These are phyloP conservation scores for Etheostoma perlongum DNA, from an alignment of 2,797 vertebrate species.

Conservation along the genomic window DNA sequence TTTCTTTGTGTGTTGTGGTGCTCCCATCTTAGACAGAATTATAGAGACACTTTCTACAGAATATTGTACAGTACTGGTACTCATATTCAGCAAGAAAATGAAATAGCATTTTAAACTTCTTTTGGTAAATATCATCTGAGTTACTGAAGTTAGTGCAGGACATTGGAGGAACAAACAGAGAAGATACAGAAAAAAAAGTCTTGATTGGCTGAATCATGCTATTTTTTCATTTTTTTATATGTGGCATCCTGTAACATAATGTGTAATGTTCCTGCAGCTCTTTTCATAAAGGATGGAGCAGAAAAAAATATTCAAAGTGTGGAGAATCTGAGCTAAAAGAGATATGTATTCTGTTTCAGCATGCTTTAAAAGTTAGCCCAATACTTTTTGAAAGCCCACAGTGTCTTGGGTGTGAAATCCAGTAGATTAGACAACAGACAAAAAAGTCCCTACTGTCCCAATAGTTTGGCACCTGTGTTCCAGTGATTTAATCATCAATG, in stretches of 20 bases:
- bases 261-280: neutral
- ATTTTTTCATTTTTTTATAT: neutral
- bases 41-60: neutral
- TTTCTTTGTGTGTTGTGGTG: neutral
- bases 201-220: neutral
- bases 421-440: neutral
- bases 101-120: neutral
- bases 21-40: neutral
- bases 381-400: neutral
- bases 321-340: neutral
- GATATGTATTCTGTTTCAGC: neutral
- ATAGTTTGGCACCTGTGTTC: conserved; percentile 20
- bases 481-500: conserved; percentile 44
- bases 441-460: neutral
- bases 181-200: neutral
- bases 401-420: conserved; percentile 4
- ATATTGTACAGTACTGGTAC: neutral
- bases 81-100: neutral
- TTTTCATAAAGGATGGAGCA: neutral
- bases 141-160: neutral
- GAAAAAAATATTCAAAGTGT: neutral
- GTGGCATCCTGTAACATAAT: neutral
- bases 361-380: neutral
- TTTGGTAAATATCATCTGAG: neutral
- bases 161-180: neutral